Evolutionary conservation across 2,797 vertebrate species (phyloP).

Genomic region (Coendou prehensilis): DNA sequence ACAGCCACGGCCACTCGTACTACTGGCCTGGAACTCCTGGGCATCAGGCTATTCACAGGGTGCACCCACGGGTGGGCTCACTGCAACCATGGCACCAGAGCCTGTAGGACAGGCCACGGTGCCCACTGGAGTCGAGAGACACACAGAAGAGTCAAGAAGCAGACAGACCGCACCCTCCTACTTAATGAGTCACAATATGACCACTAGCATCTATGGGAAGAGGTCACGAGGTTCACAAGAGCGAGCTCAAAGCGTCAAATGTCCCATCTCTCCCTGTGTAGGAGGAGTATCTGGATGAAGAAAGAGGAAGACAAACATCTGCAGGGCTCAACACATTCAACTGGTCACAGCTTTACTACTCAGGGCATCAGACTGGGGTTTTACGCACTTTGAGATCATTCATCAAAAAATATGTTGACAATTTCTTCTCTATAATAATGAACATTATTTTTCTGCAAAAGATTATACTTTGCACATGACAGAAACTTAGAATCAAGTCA

Average conservation of each 20-base stretch:
- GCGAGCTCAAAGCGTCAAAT: background rate
- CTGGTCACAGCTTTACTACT: background rate
- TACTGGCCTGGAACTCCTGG: background rate
- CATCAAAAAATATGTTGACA: background rate
- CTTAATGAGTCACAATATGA: background rate
- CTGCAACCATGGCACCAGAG: background rate
- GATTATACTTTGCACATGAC: background rate
- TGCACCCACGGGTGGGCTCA: background rate
- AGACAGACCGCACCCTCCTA: background rate
- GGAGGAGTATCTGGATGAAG: background rate
- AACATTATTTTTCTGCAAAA: constrained; percentile 32
- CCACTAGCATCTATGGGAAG: background rate
- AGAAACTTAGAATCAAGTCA: constrained; percentile 23
- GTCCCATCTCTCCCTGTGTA: background rate
- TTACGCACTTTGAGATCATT: background rate
- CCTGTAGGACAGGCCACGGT: background rate
- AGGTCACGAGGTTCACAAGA: background rate
- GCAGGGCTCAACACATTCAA: background rate
- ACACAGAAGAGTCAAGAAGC: background rate
- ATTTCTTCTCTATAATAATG: constrained; percentile 19
- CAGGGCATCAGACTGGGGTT: background rate
- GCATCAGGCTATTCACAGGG: background rate
- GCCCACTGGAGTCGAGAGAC: constrained; percentile 8
- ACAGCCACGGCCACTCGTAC: background rate
- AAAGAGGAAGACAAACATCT: background rate